Percentiles rank a stretch among this genome's conserved stretches.
Evolutionary conservation across 2,797 vertebrate genomes (phyloP).

Genomic region (Melanotaenia nigrans): DNA sequence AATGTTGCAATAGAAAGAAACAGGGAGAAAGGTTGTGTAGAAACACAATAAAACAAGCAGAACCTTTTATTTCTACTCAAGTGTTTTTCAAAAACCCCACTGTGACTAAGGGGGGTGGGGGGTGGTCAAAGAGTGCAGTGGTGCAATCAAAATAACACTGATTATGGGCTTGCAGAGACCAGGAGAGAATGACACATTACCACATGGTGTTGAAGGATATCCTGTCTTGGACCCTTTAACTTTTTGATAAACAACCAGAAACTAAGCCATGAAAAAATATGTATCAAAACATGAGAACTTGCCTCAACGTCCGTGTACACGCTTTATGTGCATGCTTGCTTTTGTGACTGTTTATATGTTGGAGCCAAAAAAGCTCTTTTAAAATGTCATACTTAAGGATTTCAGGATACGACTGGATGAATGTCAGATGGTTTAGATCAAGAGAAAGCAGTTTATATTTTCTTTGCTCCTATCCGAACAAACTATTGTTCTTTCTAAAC

Average conservation of each 20-base stretch:
- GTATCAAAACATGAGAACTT: background rate
- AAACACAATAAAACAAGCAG: background rate
- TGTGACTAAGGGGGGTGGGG: background rate
- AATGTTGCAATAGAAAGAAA: background rate
- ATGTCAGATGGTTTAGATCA: constrained; percentile 60
- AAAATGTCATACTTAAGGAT: background rate
- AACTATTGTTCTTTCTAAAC: constrained; percentile 29
- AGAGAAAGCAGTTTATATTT: constrained; percentile 15
- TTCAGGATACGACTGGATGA: constrained; percentile 26
- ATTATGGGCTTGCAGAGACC: background rate
- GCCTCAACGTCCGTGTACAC: background rate
- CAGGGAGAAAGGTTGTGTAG: background rate
- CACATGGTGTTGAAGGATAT: background rate
- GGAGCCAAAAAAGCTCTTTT: background rate
- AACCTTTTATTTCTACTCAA: background rate
- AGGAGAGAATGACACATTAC: background rate
- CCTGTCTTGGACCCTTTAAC: background rate
- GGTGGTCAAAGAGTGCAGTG: fast-evolving
- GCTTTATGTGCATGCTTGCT: background rate
- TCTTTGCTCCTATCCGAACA: constrained; percentile 33
- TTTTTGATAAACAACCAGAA: background rate
- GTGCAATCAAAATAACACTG: background rate
- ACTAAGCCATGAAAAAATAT: background rate
- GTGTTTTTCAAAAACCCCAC: background rate
- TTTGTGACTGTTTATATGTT: background rate